Base-by-base conservation (phyloP, 2,888 invertebrate genomes). In the Poecilobothrus nobilitatus region DNA sequence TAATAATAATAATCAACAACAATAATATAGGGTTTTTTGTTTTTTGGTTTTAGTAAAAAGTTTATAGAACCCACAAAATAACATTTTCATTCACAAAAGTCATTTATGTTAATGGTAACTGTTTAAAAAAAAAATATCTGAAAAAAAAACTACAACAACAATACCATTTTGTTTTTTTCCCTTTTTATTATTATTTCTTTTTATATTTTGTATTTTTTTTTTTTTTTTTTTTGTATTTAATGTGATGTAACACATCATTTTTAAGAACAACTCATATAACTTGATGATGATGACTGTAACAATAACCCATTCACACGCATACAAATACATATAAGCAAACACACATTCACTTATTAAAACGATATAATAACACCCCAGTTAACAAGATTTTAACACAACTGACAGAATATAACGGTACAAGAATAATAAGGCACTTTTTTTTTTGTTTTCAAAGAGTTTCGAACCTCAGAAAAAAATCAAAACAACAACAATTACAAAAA, bases 241-340 rank as follows among this genome's bases (percentile, higher is more conserved):
- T 53, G 53, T 53, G 53, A 53, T 53, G n/a, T 53, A 53, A 53
- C 53, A 53, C 53, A 53, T 53, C 53, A 53, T 53, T 53, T 15
- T 53, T 53, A 53, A 18, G 18, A 53, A 53, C 15, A 53, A 53
- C n/a, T 53, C 53, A 53, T 53, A 53, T n/a, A 53, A 53, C 18
- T n/a, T n/a, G 53, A 53, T 53, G 53, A 53, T 53, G 53, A 53
- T 53, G 53, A 18, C 18, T 12, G 53, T 53, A 53, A 53, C n/a
- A 53, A 53, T 53, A 53, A 53, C 53, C 53, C 53, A 53, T 53
- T 53, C 53, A n/a, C 15, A 53, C n/a, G n/a, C n/a, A 53, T 15
- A 18, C n/a, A 12, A 12, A 41, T 15, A 15, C 4, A 41, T 8
- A 41, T 41, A 41, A 41, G 1, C 41, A 41, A 41, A 41, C 15